Evolutionary conservation across 1,140 invertebrate genomes (phyloP).

Genomic region (Cecropterus lyciades): DNA sequence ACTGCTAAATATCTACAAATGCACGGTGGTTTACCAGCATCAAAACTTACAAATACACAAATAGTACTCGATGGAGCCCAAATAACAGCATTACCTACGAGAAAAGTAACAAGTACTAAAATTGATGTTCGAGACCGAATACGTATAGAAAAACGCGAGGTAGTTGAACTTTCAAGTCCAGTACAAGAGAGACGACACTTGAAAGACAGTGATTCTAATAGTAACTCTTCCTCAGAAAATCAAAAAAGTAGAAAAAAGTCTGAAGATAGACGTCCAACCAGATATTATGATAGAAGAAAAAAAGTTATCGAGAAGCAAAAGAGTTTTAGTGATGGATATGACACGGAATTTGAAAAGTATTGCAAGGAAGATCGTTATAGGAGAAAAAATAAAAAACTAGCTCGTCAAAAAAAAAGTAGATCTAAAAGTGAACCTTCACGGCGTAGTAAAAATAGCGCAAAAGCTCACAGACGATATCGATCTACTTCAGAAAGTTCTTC

Average conservation of each 20-base stretch:
- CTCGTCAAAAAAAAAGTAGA: conserved; percentile 66
- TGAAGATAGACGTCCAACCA: conserved; percentile 52
- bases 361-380: conserved; percentile 49
- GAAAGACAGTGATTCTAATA: conserved; percentile 56
- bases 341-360: conserved; percentile 68
- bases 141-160: conserved; percentile 80
- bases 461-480: conserved; percentile 53
- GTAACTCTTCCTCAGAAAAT: conserved; percentile 55
- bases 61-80: conserved; percentile 76
- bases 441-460: conserved; percentile 58
- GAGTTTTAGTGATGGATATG: conserved; percentile 83
- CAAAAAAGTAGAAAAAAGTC: conserved; percentile 57
- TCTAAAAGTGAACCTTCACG: conserved; percentile 78
- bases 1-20: conserved; percentile 97
- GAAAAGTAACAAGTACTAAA: conserved; percentile 82
- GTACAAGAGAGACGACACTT: conserved; percentile 53
- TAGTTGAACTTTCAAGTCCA: conserved; percentile 78
- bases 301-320: conserved; percentile 65
- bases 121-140: conserved; percentile 81
- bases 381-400: conserved; percentile 51
- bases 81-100: conserved; percentile 71
- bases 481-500: conserved; percentile 72
- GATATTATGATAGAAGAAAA: conserved; percentile 61
- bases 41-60: conserved; percentile 85
- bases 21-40: conserved; percentile 93